Percentiles rank a stretch among this genome's conserved stretches.
These are phyloP conservation scores for Pycnonotus jocosus DNA, from an alignment of 2,113 vertebrate species.

Conservation along the genomic window DNA sequence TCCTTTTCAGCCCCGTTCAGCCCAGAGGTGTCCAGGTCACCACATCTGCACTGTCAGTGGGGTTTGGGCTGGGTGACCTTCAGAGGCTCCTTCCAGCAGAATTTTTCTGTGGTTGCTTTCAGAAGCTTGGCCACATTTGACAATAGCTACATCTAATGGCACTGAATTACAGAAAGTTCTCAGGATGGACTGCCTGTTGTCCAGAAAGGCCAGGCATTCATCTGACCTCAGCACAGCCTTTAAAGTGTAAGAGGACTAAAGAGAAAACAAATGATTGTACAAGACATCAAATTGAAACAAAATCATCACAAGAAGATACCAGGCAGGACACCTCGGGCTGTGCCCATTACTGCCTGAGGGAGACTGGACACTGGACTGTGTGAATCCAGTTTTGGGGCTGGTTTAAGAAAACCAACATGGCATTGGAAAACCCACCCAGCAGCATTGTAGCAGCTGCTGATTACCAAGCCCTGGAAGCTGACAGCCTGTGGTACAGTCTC, in stretches of 20 bases:
- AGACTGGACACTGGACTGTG: background rate
- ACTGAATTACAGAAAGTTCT: background rate
- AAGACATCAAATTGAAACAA: background rate
- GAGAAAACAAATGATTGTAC: background rate
- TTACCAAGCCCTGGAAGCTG: background rate
- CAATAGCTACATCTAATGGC: background rate
- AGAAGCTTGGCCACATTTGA: background rate
- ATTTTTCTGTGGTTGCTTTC: background rate
- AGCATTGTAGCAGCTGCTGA: background rate
- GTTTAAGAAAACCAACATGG: background rate
- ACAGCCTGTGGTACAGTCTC: background rate
- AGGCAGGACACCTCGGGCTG: background rate
- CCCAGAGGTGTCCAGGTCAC: background rate
- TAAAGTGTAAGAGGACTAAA: background rate
- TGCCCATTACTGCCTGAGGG: rapidly evolving
- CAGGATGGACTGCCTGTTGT: background rate
- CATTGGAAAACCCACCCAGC: rapidly evolving
- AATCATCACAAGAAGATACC: background rate
- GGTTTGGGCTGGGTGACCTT: background rate
- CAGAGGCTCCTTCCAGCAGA: background rate
- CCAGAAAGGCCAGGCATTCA: background rate
- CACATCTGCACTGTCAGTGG: background rate
- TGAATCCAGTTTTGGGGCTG: background rate
- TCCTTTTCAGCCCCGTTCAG: background rate
- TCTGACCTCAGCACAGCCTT: background rate